phyloP scores from a whole-genome alignment of 2,888 invertebrate genomes.

The Congeria kusceri region DNA sequence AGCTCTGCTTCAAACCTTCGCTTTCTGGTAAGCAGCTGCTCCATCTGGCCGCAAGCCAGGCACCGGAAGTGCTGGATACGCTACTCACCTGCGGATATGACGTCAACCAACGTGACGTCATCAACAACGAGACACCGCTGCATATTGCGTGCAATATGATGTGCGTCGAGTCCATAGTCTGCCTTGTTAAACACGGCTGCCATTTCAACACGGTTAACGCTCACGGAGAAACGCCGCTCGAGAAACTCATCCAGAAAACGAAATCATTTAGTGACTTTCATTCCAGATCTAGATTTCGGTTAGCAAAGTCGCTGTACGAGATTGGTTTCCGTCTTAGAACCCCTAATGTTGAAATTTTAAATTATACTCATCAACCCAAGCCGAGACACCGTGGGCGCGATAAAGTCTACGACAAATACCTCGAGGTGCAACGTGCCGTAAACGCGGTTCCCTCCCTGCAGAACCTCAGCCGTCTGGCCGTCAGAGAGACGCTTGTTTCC shows the following conservation, averaged over 20 bases:
- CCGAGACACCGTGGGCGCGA: constrained; percentile 43
- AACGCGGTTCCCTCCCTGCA: constrained; percentile 56
- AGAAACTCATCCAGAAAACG: constrained; percentile 65
- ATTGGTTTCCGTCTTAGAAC: constrained; percentile 59
- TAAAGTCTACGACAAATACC: constrained; percentile 56
- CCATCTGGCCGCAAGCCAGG: constrained; percentile 65
- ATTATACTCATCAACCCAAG: neutral
- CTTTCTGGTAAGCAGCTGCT: constrained; percentile 63
- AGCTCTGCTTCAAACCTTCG: constrained; percentile 13
- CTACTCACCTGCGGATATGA: constrained; percentile 67
- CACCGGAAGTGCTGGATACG: constrained; percentile 53
- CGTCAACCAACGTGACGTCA: constrained; percentile 65
- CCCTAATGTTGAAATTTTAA: neutral
- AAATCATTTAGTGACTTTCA: constrained; percentile 65
- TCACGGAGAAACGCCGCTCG: constrained; percentile 68
- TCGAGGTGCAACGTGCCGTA: constrained; percentile 29
- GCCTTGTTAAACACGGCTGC: constrained; percentile 66
- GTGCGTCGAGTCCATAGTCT: constrained; percentile 57
- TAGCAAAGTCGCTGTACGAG: constrained; percentile 64
- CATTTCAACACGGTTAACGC: constrained; percentile 66
- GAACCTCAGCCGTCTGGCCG: constrained; percentile 55
- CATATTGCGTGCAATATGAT: constrained; percentile 69
- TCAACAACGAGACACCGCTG: constrained; percentile 70
- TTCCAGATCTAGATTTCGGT: constrained; percentile 61
- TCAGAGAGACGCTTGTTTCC: constrained; percentile 44